Base-by-base conservation (phyloP, 2,888 invertebrate genomes). In the Drosophila parthenogenetica region DNA sequence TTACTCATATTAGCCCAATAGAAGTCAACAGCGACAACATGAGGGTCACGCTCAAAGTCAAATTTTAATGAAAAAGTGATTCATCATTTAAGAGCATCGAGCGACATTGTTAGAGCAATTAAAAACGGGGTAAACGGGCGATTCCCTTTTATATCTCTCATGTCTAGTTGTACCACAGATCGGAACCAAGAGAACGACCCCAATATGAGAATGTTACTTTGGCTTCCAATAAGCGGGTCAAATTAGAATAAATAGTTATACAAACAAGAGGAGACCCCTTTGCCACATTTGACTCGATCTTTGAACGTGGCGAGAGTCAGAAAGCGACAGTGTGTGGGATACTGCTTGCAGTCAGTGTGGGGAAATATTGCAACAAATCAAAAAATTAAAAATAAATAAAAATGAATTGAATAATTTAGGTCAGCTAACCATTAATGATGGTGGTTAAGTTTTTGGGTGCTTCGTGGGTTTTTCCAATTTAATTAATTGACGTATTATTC, bases 351-450 rank as follows among this genome's bases (percentile, higher is more conserved):
- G 16, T 22, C 49, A 48, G n/a, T 19, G 35, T 32, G 29, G 22
- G 29, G 62, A 57, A 57, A 58, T 84, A 77, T 89, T 80, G 88
- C 81, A 89, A 85, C 79, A 90, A 90, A 90, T 90, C 90, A 82
- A 89, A 89, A 90, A 90, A 90, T 91, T 90, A 90, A 90, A 90
- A 90, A 88, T 87, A 90, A 90, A 91, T 90, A 90, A 90, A 89
- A 84, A 81, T 69, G 89, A 90, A 90, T 90, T 90, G 89, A 90
- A 90, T 89, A 90, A 90, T 90, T 90, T 90, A 83, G 90, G 91
- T 90, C 91, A 90, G 77, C 76, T 79, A 60, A 39, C 22, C 49
- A 69, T 67, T 71, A 71, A 68, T 62, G 67, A 59, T 51, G 54
- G 68, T 71, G 80, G 50, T 66, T 57, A 16, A 19, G 53, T 10